Base-by-base conservation (phyloP, 1,140 invertebrate species). In the Oryctes rhinoceros region DNA sequence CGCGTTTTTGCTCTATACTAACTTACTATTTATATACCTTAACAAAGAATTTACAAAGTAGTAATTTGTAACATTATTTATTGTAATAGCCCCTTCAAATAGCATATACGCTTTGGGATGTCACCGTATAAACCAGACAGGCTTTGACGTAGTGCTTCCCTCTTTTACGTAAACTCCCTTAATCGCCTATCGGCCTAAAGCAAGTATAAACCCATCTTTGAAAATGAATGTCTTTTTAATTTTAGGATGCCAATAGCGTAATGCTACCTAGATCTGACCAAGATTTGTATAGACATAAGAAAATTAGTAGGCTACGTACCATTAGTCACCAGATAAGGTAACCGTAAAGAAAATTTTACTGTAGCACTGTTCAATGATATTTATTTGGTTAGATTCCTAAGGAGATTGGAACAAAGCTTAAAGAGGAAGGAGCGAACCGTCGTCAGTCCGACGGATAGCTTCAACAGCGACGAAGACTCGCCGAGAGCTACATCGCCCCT, bases 271-370 rank as follows among this genome's bases (percentile, higher is more conserved):
- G 88, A 84, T 84, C 88, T 13, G 88, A 89, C 78, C 89, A 90
- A 78, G 83, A 87, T 0, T 84, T 87, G 15, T 90, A 90, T 85
- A 89, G 88, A 37, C 85, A 87, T 76, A 87, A 87, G 65, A 92
- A 92, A 88, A 88, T 92, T 48, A 92, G 90, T 86, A 90, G 91
- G 76, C 86, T 93, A 83, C 88, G 91, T 81, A 91, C 92, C 10
- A 93, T 93, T 79, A 91, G 92, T 81, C 91, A 93, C 87, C 92
- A 93, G 88, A 93, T 93, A 85, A 91, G 92, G 92, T 92, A 86
- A 86, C 9, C 13, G 7, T 37, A 71, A 47, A 15, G 39, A 44
- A 47, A 30, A 6, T 6, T 9, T 48, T 5, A 76, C n/a, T 48
- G 47, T 67, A 81, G 39, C 35, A 78, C 10, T 79, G 49, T 39